Base-by-base conservation (phyloP, 2,797 vertebrate species). In the Hydrocynus forskahlii region DNA sequence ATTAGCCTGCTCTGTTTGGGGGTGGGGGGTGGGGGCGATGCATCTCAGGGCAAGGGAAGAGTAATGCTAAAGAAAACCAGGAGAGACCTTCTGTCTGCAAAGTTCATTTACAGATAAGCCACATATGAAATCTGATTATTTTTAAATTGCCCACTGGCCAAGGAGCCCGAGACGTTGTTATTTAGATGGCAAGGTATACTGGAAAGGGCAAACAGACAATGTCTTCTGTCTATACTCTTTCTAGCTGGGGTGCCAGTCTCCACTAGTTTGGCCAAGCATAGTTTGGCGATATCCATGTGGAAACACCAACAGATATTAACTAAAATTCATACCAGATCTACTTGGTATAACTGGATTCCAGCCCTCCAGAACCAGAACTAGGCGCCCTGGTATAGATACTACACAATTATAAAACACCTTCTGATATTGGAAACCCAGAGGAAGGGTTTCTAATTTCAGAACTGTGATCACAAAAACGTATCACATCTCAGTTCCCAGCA, bases 91-190 rank as follows among this genome's bases (percentile, higher is more conserved):
- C 19, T 23, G 48, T 3, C 48, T 52, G 48, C 45, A 71, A 29
- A 4, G 48, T 71, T 48, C 19, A 71, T 71, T 55, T 66, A 29
- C n/a, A n/a, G n/a, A n/a, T n/a, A n/a, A n/a, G n/a, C n/a, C 57
- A 72, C 57, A 35, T 69, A 12, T 21, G 48, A 19, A 45, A 57
- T 69, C 16, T 21, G 38, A 57, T 40, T 23, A 7, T 73, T 48
- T 50, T 1, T 17, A 16, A 60, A 71, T 23, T 63, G 55, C 23
- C 40, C 19, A 38, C 25, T 50, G 48, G n/a, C 29, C 17, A 14
- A 40, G 71, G 54, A 1, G 17, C 4, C 17, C 25, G 29, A 40
- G 13, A 29, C 25, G 40, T 23, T n/a, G n/a, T n/a, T n/a, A n/a
- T n/a, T n/a, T n/a, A n/a, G n/a, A n/a, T n/a, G n/a, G 5, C 29